Evolutionary conservation across 2,113 vertebrate genomes (phyloP), one percentile per base, ranked within the genome.

Genomic region (Laticauda colubrina): DNA sequence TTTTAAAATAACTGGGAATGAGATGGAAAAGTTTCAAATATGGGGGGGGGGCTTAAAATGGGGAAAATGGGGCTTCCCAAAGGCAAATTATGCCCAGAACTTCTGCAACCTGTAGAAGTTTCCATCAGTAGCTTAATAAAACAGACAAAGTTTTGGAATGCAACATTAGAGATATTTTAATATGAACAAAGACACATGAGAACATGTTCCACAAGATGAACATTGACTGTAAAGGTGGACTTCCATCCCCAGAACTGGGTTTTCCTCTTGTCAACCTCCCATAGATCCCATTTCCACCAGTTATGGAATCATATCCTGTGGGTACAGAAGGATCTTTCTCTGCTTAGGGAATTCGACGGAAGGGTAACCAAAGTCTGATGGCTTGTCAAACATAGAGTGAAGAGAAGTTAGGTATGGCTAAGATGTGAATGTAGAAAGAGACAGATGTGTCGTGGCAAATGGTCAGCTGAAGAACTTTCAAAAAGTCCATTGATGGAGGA

Each of bases 91-190:
- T 14, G 26, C 15, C 69, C 15, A 75, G 69, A 39, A 75, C 2
- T 3, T 39, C 2, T 75, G n/a, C 14, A 75, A 75, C 34, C 2
- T 75, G 15, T 75, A 75, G n/a, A 75, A 18, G 69, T 39, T 5
- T 75, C 39, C 39, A 4, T 2, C 4, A 43, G 11, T 8, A 8
- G 21, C 26, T 51, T 43, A 69, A 18, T 11, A 26, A 85, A 85
- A 9, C 69, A 85, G 53, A 39, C 69, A 39, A 6, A 12, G 12
- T 53, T 55, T 89, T 57, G 21, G 8, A 55, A 89, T 93, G 92
- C 92, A 89, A 89, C 2, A 4, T 34, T 85, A 53, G 5, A n/a
- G 7, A 92, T 24, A 21, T 56, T 93, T 93, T 93, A 93, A 93
- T 89, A 34, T 15, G 88, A 53, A 89, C 34, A 51, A 51, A 85